Base-by-base conservation (phyloP, 53 echinoderm and acorn worm species). In the Astropecten irregularis region DNA sequence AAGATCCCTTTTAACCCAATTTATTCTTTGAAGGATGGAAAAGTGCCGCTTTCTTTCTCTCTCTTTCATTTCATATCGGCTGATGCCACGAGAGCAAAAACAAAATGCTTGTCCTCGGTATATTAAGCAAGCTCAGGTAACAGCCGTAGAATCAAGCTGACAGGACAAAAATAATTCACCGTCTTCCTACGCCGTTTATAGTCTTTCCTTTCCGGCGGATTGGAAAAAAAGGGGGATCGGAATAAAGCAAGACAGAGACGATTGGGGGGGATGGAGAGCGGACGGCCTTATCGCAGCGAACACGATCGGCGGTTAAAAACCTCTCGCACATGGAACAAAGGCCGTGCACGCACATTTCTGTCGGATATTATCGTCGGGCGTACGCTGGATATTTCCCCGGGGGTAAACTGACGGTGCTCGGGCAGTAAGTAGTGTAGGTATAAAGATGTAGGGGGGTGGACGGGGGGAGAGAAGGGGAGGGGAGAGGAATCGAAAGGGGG, bases 271-370 rank as follows among this genome's bases (percentile, higher is more conserved):
- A n/a, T n/a, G n/a, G n/a, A n/a, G n/a, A n/a, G n/a, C 39, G 58
- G 76, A 76, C 58, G 76, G 33, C 25, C 57, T 57, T 76, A 76
- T 76, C 58, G 58, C 18, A 56, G 76, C 58, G 56, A 57, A 76
- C 76, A 76, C 76, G 76, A 76, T 76, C 76, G 56, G 76, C 76
- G 58, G 76, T 22, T 38, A 76, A 69, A 53, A 35, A 38, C 20
- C 37, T 38, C 56, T 23, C 9, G 34, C 30, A 39, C 76, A 0
- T 56, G 21, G 76, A 76, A 76, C 76, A 76, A 76, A 76, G 76
- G 22, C 76, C 76, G 76, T 76, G 76, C 57, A 39, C 57, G 76
- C 76, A 58, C 76, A 76, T 76, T 76, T 36, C 76, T 56, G 76
- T 32, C 56, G 39, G 76, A 76, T 76, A 76, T 76, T 76, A 76